Percentiles rank a stretch among this genome's conserved stretches.
These are phyloP conservation scores for Bucorvus abyssinicus DNA, from an alignment of 2,797 vertebrate species.

Conservation along the genomic window DNA sequence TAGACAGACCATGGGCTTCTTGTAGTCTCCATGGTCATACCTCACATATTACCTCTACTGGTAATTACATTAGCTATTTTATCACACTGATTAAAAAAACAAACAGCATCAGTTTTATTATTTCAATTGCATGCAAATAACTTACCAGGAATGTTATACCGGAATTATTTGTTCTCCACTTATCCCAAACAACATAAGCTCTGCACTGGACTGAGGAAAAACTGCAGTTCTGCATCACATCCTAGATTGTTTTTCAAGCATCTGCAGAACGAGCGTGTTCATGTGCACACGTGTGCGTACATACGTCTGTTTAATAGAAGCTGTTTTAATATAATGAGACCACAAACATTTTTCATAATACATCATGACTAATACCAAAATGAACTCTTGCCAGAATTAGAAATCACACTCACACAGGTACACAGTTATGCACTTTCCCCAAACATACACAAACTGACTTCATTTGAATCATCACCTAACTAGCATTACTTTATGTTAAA, in stretches of 20 bases:
- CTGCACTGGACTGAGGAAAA: not conserved
- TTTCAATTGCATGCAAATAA: not conserved
- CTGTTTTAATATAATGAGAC: not conserved
- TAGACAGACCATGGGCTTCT: not conserved
- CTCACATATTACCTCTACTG: not conserved
- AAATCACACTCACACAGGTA: not conserved
- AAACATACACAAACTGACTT: not conserved
- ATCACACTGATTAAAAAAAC: not conserved
- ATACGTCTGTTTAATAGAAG: not conserved
- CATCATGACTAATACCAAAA: not conserved
- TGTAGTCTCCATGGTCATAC: not conserved
- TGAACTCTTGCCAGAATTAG: not conserved
- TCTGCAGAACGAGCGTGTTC: not conserved
- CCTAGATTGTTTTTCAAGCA: not conserved
- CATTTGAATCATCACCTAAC: not conserved
- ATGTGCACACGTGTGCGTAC: fast-evolving
- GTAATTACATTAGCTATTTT: not conserved
- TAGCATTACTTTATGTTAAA: not conserved
- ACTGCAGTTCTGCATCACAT: not conserved
- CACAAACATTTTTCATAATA: not conserved
- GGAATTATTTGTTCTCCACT: not conserved
- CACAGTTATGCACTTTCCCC: not conserved
- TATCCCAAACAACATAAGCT: not conserved
- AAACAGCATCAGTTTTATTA: not conserved
- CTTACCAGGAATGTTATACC: not conserved